Base-by-base conservation (phyloP, 2,797 vertebrate genomes). In the Poecilia gillii region DNA sequence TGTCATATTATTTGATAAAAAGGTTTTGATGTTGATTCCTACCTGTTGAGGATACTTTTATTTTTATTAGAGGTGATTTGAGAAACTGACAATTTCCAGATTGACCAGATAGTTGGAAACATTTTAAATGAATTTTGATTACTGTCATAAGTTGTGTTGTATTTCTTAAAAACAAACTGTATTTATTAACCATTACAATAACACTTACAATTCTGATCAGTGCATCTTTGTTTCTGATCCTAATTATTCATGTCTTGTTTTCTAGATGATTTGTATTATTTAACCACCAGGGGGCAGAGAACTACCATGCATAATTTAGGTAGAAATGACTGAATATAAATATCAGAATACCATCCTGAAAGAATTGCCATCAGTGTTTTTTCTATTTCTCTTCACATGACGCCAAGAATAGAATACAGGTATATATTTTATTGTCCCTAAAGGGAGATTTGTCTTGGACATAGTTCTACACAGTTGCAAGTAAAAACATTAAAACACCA, bases 221-320 rank as follows among this genome's bases (percentile, higher is more conserved):
- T 68, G 20, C 3, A 39, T 39, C 8, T 39, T 8, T 68, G 11
- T 23, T 41, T 68, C 20, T n/a, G 4, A 70, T 41, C 23, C 39
- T 70, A 70, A 43, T 41, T 71, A 39, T 68, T 68, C 11, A 13
- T 5, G 33, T 25, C 1, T 41, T 74, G 4, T 33, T 45, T 41
- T 79, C 0, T 23, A 7, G 76, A 70, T 51, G 45, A 23, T 45
- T 20, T 75, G 25, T 57, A 36, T 18, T 1, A 18, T n/a, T 73
- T 6, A 5, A 57, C 76, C 78, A 83, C 53, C 36, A 86, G 87
- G 62, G 53, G 79, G 74, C n/a, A 43, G 33, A 13, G 57, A 45
- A 43, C 11, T 59, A 20, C 28, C 13, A 7, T 70, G 39, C 66
- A 41, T 43, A 23, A 25, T 25, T 43, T 12, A 41, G 9, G 36